phyloP scores from a whole-genome alignment of 2,888 invertebrate genomes.

The Fragum sueziense region DNA sequence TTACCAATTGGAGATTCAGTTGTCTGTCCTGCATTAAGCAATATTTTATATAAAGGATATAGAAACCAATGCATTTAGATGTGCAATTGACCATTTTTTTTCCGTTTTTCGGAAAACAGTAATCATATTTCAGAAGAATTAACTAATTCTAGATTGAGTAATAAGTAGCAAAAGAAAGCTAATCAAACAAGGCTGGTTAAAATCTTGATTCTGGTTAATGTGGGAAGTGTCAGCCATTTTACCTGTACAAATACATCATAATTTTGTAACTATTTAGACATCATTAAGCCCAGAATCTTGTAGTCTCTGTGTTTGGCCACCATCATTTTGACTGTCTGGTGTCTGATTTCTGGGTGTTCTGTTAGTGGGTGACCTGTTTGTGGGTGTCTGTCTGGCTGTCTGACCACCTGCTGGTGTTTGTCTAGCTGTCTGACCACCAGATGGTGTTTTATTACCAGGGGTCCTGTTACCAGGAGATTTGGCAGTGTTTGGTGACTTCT shows the following conservation, averaged over 20 bases:
- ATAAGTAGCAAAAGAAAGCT: not conserved
- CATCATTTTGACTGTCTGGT: constrained; percentile 7
- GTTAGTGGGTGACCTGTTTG: constrained; percentile 8
- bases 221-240: constrained; percentile 1
- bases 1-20: too few relatives aligned
- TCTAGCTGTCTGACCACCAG: constrained; percentile 9
- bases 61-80: too few relatives aligned
- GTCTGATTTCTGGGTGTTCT: constrained; percentile 30
- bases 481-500: constrained; percentile 24
- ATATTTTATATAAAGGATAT: too few relatives aligned
- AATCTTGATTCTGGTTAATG: constrained; percentile 7
- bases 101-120: too few relatives aligned
- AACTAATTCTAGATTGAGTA: too few relatives aligned
- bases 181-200: constrained; percentile 5
- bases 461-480: constrained; percentile 31
- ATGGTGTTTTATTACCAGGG: constrained; percentile 37
- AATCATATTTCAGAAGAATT: too few relatives aligned
- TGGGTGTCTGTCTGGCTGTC: constrained; percentile 9
- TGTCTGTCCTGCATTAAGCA: too few relatives aligned
- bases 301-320: constrained; percentile 16
- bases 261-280: constrained; percentile 22
- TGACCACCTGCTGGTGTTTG: constrained; percentile 19
- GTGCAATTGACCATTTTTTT: too few relatives aligned
- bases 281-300: constrained; percentile 50
- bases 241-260: not conserved